These are phyloP conservation scores for Drosophila grimshawi DNA, from an alignment of 1,140 invertebrate species.

Conservation along the genomic window DNA sequence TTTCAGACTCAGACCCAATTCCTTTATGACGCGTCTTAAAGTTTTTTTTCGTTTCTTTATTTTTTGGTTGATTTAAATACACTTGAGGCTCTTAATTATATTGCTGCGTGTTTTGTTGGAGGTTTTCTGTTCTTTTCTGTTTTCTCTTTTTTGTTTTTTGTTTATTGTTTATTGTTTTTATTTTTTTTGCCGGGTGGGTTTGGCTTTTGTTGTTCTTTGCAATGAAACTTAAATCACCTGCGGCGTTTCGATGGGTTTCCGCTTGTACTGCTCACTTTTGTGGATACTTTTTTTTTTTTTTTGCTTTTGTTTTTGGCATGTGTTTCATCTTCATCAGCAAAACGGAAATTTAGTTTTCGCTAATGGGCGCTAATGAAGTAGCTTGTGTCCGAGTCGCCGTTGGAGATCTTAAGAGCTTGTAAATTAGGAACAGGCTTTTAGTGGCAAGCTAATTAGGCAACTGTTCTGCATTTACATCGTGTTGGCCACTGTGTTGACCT, in stretches of 20 bases:
- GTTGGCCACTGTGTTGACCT: slow-evolving; percentile 58
- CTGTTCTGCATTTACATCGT: slow-evolving; percentile 47
- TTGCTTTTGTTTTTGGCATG: slow-evolving; percentile 61
- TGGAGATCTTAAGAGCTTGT: slow-evolving; percentile 52
- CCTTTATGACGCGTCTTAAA: slow-evolving; percentile 49
- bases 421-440: slow-evolving; percentile 72
- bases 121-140: slow-evolving; percentile 3
- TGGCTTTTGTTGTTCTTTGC: slow-evolving; percentile 43
- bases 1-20: slow-evolving; percentile 27
- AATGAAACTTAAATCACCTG: slow-evolving; percentile 71
- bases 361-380: slow-evolving; percentile 77
- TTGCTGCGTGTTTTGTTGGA: slow-evolving; percentile 58
- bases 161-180: neutral
- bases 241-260: slow-evolving; percentile 52
- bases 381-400: slow-evolving; percentile 62
- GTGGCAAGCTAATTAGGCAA: slow-evolving; percentile 72
- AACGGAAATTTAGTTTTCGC: slow-evolving; percentile 73
- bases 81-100: slow-evolving; percentile 78
- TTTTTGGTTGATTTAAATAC: slow-evolving; percentile 71
- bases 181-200: slow-evolving; percentile 7
- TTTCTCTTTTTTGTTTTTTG: neutral
- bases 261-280: slow-evolving; percentile 34
- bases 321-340: slow-evolving; percentile 75
- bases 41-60: slow-evolving; percentile 41
- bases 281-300: slow-evolving; percentile 23